These are phyloP conservation scores for Apamea epomidion DNA, from an alignment of 2,888 invertebrate genomes.

Conservation along the genomic window DNA sequence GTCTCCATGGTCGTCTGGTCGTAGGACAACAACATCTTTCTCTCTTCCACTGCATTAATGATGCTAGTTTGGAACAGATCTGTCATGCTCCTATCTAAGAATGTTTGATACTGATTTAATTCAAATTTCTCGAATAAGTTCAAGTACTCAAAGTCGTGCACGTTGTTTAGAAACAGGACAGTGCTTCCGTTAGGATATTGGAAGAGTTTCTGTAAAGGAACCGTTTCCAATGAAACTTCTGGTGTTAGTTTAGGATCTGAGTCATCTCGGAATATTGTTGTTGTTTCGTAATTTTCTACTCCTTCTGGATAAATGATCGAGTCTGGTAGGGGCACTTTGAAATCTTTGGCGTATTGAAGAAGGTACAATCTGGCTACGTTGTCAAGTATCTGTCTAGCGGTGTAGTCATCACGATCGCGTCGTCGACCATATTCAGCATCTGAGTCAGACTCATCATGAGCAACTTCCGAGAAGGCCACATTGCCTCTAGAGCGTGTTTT, in stretches of 20 bases:
- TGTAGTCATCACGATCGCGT: constrained; percentile 43
- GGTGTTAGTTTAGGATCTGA: not conserved
- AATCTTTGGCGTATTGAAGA: constrained; percentile 78
- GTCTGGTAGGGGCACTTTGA: constrained; percentile 80
- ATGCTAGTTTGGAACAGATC: constrained; percentile 77
- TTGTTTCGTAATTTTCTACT: constrained; percentile 16
- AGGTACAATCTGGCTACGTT: constrained; percentile 78
- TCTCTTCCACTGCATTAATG: constrained; percentile 65
- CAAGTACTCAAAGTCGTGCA: constrained; percentile 82
- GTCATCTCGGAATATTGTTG: not conserved
- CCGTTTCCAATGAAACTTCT: not conserved
- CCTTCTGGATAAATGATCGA: constrained; percentile 75
- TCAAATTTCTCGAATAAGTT: constrained; percentile 82
- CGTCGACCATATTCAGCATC: constrained; percentile 14
- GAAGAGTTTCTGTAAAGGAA: constrained; percentile 79
- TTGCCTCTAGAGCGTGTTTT: constrained; percentile 71
- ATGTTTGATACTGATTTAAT: constrained; percentile 82
- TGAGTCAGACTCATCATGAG: constrained; percentile 54
- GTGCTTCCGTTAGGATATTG: constrained; percentile 79
- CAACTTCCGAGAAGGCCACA: constrained; percentile 76
- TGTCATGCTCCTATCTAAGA: constrained; percentile 79
- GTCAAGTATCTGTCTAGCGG: constrained; percentile 69
- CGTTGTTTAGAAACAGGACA: constrained; percentile 75
- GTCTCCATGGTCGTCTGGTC: constrained; percentile 85
- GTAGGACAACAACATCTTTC: constrained; percentile 76